Conservation (phyloP, 2,113 vertebrate species). For the Falco punctatus region DNA sequence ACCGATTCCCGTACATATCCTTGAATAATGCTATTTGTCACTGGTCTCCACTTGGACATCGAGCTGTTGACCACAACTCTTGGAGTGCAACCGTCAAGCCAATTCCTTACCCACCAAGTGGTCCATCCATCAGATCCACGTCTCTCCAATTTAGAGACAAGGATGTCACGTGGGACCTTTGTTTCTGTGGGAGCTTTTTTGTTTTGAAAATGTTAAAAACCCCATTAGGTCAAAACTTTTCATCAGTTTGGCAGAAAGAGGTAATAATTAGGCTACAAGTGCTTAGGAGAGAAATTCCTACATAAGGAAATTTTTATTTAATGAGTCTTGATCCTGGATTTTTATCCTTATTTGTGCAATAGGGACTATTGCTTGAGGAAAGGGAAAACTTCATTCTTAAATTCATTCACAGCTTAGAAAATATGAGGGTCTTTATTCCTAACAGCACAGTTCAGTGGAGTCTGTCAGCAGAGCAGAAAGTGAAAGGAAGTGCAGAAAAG, state of each 20-base stretch:
- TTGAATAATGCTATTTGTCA: no score
- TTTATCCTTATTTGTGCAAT: background rate
- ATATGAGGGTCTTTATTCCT: background rate
- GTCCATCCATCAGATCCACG: no score
- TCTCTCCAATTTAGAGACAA: no score
- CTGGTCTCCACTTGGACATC: no score
- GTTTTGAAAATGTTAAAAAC: background rate
- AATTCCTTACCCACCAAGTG: no score
- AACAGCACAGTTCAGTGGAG: background rate
- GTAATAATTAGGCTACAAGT: background rate
- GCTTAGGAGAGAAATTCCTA: background rate
- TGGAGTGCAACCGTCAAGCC: no score
- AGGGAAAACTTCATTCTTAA: background rate
- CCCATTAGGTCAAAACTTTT: background rate
- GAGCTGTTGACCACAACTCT: no score
- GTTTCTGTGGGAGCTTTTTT: background rate
- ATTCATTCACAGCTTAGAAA: background rate
- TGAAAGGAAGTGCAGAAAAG: background rate
- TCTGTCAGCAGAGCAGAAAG: background rate
- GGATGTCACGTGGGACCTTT: background rate
- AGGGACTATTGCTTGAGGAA: background rate
- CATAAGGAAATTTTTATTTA: background rate
- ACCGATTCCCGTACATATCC: no score
- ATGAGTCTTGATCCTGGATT: background rate
- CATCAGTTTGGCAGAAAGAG: background rate